Base-by-base conservation (phyloP, 1,140 invertebrate genomes). In the Antheraea pernyi region DNA sequence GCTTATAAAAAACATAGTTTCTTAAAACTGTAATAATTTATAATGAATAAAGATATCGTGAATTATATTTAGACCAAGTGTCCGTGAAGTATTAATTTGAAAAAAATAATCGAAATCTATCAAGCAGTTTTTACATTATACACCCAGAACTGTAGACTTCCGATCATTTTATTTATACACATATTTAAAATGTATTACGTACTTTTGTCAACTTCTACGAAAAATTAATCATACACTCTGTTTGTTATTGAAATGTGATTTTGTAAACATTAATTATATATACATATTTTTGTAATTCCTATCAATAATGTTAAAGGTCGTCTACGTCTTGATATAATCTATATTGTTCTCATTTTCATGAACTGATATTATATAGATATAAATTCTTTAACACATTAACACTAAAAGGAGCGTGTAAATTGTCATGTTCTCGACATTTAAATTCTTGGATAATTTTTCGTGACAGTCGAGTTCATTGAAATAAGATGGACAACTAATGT, bases 271-370 rank as follows among this genome's bases (percentile, higher is more conserved):
- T 13, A 53, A 53, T 53, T 13, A 53, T n/a, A 42, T 10, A 53
- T 53, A 53, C 16, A 53, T 53, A 53, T 53, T 53, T 53, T 53
- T 53, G 11, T 53, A 53, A 53, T 53, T 53, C 46, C 46, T 53
- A 53, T 53, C 46, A 53, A 16, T 16, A 53, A 53, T 53, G 46
- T 53, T 53, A 53, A 53, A 53, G 46, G 46, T 53, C 46, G 46
- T 16, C 5, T 53, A 13, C 46, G 46, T 53, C 46, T 53, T 53
- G 5, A 16, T 53, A 53, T 53, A 16, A 13, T 53, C 46, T 53
- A 53, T 53, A 53, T 53, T 53, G 46, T 53, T n/a, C 46, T 53
- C 46, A 53, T 9, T 2, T 53, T 53, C 13, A 16, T 53, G 46
- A 53, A 53, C 7, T 53, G 0, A 53, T 11, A 53, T 53, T 53